Evolutionary conservation across 2,797 vertebrate species (phyloP), one percentile per base, ranked within the genome.

Genomic region (Crax fasciolata): DNA sequence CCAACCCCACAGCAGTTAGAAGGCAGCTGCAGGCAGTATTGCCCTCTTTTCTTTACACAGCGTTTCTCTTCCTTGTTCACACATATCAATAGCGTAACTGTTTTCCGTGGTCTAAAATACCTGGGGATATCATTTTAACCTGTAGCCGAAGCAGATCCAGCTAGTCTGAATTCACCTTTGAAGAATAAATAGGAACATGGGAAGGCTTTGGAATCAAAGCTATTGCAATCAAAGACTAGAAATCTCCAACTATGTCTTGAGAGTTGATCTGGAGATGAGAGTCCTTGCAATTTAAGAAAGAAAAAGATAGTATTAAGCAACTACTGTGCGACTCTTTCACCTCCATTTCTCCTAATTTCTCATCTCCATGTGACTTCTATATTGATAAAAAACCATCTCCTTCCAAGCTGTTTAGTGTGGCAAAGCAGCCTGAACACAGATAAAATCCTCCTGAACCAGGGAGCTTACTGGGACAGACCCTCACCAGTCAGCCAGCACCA

Each of bases 121-220:
- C 55, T 32, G n/a, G 55, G 19, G 44, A 55, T 71, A 87, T 43
- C n/a, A 52, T 72, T 94, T 71, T 82, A 79, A 92, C 81, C 68
- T 89, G 55, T 62, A 93, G 75, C 54, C 52, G 72, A 84, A 67
- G 66, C 17, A 71, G 57, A 61, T 91, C 74, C 89, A 32, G 62
- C 54, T 87, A 57, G 48, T 70, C 35, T 83, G 80, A 94, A 92
- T 89, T 93, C 58, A 52, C 25, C 76, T 95, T 96, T 95, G 93
- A 92, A 95, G 61, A 93, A 95, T 71, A 93, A 96, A 95, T 70
- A 95, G 54, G 58, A 93, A 93, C 41, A 67, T 44, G 43, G 81
- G 72, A 94, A 91, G 66, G 48, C 77, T 38, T 49, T 89, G 55
- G 52, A 96, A 91, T 95, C 90, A 97, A 96, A 96, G 89, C 51